Base-by-base conservation (phyloP, 2,797 vertebrate species). In the Enteromius unitaeniatus region DNA sequence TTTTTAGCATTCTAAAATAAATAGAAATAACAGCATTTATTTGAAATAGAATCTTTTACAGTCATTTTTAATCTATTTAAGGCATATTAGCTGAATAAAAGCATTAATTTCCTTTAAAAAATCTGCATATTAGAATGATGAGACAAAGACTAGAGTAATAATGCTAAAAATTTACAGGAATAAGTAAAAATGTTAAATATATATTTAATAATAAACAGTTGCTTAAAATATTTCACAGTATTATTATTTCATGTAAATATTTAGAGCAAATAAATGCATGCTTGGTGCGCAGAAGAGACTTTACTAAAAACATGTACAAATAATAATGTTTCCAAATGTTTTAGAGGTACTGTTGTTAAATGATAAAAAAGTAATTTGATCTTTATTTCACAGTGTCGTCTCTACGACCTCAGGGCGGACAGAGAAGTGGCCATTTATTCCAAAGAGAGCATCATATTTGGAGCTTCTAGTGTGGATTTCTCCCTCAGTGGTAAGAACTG, bases 381-480 rank as follows among this genome's bases (percentile, higher is more conserved):
- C 49, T 85, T 28, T 85, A 82, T 89, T 65, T 83, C 89, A 90
- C 91, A 99, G 98, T 99, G 98, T 89, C 97, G 98, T 55, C 94
- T 99, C 31, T 99, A 97, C 79, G 98, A 99, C 91, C 93, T 99
- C 72, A 96, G 98, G 89, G 98, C 98, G 6, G 98, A 99, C 92
- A 96, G 98, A 93, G 98, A 99, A 93, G 98, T 99, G 40, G 98
- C 98, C 51, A 97, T 99, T 93, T 99, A 99, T 90, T 97, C 97
- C 89, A 99, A 99, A 90, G 98, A 99, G 86, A 99, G 98, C 92
- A 99, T 99, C 88, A 99, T 99, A 91, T 99, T 99, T 86, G 98
- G 98, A 79, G 97, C 97, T 3, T 99, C 98, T 84, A 99, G 97
- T n/a, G 97, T 99, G 89, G 98, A 99, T 93, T 99, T 99, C 94